Conservation (phyloP, 2,888 invertebrate genomes). For the Fragum fragum region DNA sequence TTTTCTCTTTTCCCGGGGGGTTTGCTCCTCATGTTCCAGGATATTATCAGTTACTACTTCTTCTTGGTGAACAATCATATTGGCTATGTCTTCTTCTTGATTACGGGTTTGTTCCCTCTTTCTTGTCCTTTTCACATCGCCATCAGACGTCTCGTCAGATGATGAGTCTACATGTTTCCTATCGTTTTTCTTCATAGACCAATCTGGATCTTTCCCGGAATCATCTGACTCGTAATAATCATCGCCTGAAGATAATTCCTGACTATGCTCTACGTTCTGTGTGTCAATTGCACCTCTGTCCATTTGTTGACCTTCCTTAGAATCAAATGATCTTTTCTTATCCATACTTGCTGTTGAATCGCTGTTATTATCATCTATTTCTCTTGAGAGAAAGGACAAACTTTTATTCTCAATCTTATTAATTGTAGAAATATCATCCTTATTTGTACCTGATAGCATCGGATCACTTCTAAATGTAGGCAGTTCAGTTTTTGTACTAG, state of each 20-base stretch:
- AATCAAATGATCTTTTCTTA: background rate
- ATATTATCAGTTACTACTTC: too few species aligned
- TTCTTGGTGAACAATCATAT: too few species aligned
- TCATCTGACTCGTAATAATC: conserved; percentile 23
- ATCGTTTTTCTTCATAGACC: conserved; percentile 19
- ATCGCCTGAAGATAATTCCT: conserved; percentile 9
- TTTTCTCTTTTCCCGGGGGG: too few species aligned
- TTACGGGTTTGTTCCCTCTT: too few species aligned
- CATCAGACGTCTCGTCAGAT: too few species aligned
- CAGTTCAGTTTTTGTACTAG: background rate
- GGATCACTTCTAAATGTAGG: background rate
- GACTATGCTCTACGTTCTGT: background rate
- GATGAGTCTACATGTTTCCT: conserved; percentile 17
- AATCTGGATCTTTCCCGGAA: conserved; percentile 21
- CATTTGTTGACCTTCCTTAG: background rate
- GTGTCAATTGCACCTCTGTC: background rate
- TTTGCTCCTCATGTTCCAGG: too few species aligned
- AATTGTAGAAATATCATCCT: background rate
- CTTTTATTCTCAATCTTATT: background rate
- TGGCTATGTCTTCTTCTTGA: too few species aligned
- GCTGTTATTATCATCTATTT: background rate
- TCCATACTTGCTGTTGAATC: background rate
- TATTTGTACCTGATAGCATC: background rate
- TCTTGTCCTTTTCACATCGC: too few species aligned
- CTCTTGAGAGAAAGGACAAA: background rate